Percentiles rank a stretch among this genome's conserved stretches.
These are phyloP conservation scores for Hyalella azteca DNA, from an alignment of 2,888 invertebrate species.

Conservation along the genomic window DNA sequence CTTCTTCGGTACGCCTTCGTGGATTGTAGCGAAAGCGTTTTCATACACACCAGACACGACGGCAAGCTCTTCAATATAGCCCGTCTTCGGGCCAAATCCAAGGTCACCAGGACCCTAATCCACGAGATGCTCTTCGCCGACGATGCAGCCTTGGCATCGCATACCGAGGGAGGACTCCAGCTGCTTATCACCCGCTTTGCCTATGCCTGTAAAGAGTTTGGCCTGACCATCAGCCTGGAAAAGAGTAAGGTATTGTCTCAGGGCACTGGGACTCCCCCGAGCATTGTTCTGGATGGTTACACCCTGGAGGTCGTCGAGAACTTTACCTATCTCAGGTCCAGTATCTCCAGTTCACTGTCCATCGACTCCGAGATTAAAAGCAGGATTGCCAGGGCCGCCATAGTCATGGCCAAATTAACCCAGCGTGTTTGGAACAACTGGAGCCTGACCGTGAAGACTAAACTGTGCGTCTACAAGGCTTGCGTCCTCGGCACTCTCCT, in stretches of 20 bases:
- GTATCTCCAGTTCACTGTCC: not conserved
- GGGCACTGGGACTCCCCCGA: not conserved
- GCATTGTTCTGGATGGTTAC: conserved; percentile 19
- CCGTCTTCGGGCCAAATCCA: conserved; percentile 12
- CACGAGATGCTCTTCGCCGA: conserved; percentile 41
- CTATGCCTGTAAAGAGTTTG: conserved; percentile 33
- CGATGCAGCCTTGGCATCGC: conserved; percentile 15
- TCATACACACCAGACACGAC: conserved; percentile 13
- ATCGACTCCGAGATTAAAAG: conserved; percentile 11
- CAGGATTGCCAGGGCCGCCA: conserved; percentile 12
- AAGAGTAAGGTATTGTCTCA: conserved; percentile 35
- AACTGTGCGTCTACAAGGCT: conserved; percentile 22
- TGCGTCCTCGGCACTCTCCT: conserved; percentile 28
- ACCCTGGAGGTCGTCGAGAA: not conserved
- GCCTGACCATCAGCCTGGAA: conserved; percentile 36
- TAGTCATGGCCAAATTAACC: too few relatives aligned
- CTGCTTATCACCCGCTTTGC: conserved; percentile 28
- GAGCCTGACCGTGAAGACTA: not conserved
- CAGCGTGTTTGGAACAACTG: conserved; percentile 7
- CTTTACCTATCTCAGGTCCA: conserved; percentile 31
- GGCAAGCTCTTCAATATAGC: conserved; percentile 30
- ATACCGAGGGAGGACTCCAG: conserved; percentile 30
- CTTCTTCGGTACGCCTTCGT: not conserved
- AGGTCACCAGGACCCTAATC: not conserved
- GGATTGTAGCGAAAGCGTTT: not conserved